Percentiles rank a stretch among this genome's conserved stretches.
phyloP scores from a whole-genome alignment of 2,113 vertebrate species.

The Martes martes region DNA sequence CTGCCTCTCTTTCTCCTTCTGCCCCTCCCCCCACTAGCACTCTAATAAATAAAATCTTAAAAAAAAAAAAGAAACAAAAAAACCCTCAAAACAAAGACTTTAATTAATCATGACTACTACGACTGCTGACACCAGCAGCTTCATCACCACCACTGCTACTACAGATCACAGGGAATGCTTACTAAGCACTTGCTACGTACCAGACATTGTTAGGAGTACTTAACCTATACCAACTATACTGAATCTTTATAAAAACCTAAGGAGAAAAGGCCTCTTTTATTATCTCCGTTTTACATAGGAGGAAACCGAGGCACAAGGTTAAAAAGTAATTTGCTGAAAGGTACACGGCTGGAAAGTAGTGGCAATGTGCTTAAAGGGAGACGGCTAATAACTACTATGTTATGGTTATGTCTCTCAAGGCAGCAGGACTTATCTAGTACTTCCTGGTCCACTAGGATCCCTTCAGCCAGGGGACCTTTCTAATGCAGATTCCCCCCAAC shows the following conservation, averaged over 20 bases:
- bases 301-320: not conserved
- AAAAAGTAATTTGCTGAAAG: not conserved
- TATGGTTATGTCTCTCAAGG: not conserved
- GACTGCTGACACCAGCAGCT: accelerated
- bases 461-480: not conserved
- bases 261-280: not conserved
- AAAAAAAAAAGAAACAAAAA: too few species aligned
- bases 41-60: too few species aligned
- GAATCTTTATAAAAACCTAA: not conserved
- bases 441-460: accelerated
- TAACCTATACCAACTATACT: not conserved
- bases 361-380: too few species aligned
- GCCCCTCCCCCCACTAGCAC: too few species aligned
- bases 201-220: not conserved
- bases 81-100: not conserved
- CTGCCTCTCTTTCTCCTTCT: too few species aligned
- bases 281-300: not conserved
- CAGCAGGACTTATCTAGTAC: accelerated
- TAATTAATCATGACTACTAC: too few species aligned
- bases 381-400: too few species aligned
- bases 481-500: not conserved
- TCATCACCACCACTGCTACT: accelerated
- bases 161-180: not conserved
- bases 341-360: not conserved
- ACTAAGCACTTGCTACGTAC: not conserved